Evolutionary conservation across 2,888 invertebrate genomes (phyloP).

Genomic region (Macrophya alboannulata): DNA sequence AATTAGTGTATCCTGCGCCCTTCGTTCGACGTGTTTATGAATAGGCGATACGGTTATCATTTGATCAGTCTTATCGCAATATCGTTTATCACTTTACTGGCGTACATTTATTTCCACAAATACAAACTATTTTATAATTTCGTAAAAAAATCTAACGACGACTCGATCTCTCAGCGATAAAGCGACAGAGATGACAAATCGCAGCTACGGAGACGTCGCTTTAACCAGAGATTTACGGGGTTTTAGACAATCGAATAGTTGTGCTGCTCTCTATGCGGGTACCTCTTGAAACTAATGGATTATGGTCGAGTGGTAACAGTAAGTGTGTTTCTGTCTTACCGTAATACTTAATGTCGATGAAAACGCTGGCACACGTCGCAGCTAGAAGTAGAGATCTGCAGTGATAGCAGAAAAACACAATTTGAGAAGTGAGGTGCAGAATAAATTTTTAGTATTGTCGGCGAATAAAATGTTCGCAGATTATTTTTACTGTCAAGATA

Average conservation of each 20-base stretch:
- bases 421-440: too few relatives aligned
- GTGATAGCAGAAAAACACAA: too few relatives aligned
- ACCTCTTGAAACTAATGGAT: too few relatives aligned
- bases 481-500: too few relatives aligned
- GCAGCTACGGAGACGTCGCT: neutral
- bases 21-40: neutral
- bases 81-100: constrained; percentile 1
- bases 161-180: neutral
- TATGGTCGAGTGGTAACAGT: neutral
- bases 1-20: neutral
- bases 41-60: constrained; percentile 25
- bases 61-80: constrained; percentile 21
- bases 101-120: constrained; percentile 20
- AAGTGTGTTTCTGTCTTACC: too few relatives aligned
- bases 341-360: too few relatives aligned
- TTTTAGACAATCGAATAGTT: neutral
- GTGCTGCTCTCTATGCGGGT: neutral
- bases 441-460: too few relatives aligned
- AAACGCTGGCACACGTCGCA: too few relatives aligned
- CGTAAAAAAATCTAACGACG: constrained; percentile 3
- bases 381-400: too few relatives aligned
- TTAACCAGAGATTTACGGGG: neutral
- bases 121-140: constrained; percentile 8
- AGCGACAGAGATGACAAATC: constrained; percentile 44
- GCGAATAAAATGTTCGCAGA: too few relatives aligned